Evolutionary conservation across 2,797 vertebrate species (phyloP), one percentile per base, ranked within the genome.

Genomic region (Delichon dasypus): DNA sequence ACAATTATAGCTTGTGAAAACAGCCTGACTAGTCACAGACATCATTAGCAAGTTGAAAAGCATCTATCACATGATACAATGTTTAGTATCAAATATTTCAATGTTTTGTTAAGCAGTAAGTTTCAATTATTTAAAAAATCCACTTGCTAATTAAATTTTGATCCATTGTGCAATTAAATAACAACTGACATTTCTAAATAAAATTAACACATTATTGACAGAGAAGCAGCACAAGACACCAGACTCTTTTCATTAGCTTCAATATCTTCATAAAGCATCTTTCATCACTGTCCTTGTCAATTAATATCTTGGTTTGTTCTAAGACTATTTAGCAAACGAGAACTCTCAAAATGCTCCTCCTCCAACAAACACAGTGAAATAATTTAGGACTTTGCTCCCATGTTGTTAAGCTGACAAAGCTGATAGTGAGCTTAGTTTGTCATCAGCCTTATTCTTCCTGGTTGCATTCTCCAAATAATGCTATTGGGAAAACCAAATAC

Each of bases 11-110:
- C 50, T 65, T 82, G 48, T 67, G 80, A 92, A 93, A 94, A 54
- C 50, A 73, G 16, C 47, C 73, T 85, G 53, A 75, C 13, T 60
- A 76, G 20, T 95, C 81, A 77, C 38, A 75, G 51, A 17, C 64
- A 51, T 90, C 53, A 90, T 96, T 88, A 89, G 32, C 51, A 44
- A 77, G 57, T 53, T 77, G 66, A 88, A 91, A 94, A 94, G 79
- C 57, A 94, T 76, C 57, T 94, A 38, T 16, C 34, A 13, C 25
- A 23, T 53, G 68, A 47, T 79, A 51, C 22, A 91, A 32, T 61
- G 16, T 83, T 89, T 82, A 74, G 58, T 53, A 89, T 89, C 14
- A 84, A 92, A 67, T 65, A 79, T 80, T 92, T 74, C 53, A 89
- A 48, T 92, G 53, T 73, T 86, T 94, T 70, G 15, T 89, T 68